Base-by-base conservation (phyloP, 2,797 vertebrate genomes). In the Cynodonichthys magdalenae region DNA sequence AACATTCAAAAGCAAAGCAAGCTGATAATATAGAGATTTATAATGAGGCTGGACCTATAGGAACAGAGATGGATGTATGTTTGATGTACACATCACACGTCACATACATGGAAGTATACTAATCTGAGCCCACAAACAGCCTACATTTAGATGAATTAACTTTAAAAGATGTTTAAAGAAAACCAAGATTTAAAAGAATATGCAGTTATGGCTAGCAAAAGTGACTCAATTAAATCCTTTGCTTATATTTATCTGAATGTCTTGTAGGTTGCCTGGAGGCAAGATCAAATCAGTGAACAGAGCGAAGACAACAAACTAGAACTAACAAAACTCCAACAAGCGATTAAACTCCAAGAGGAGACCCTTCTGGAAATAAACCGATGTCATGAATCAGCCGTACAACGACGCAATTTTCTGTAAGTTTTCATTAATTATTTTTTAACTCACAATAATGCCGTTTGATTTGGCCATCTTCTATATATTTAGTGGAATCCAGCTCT, bases 401-500 rank as follows among this genome's bases (percentile, higher is more conserved):
- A 94, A 79, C 87, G 76, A 36, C 91, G 93, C 59, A 94, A 95
- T 8, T 90, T 93, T 52, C 91, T 95, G 97, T 98, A 86, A 1
- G 85, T 4, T 53, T 19, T 14, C 20, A 5, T 7, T 1, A 48
- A 5, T 20, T n/a, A 10, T 10, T 36, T 11, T 36, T 14, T 12
- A 39, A 14, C 36, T 11, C 11, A 20, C 5, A 19, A 12, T 27
- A 24, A 28, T 15, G 17, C 20, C 18, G 10, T 56, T 14, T 59
- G 31, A 41, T 59, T 2, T 18, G 52, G 28, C 66, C 2, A 41
- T 24, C 20, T 51, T 0, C 17, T 39, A 7, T 54, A 12, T 19
- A 71, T 56, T 1, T 78, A 99, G 97, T 28, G 93, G 92, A 5
- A 86, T 96, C 63, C 92, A 95, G 70, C 93, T 99, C 66, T 90